A percentile compares a stretch with the other conserved stretches of the same genome.
phyloP scores from a whole-genome alignment of 2,113 vertebrate genomes.

The Turnix velox region DNA sequence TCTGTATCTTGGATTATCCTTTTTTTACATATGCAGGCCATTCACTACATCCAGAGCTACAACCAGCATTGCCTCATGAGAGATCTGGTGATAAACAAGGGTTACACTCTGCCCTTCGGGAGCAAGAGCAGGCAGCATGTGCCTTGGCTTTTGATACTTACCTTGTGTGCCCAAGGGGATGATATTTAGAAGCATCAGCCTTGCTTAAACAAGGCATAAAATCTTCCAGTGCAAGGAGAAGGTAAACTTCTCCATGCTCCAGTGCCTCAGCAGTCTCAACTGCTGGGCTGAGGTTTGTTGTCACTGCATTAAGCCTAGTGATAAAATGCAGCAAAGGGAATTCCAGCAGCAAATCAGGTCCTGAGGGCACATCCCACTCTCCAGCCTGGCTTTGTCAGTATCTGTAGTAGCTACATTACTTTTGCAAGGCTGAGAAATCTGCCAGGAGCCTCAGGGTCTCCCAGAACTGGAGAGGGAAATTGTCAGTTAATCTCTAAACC shows the following conservation, averaged over 20 bases:
- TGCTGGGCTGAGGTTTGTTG: background rate
- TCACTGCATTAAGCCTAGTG: background rate
- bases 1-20: background rate
- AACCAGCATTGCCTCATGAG: background rate
- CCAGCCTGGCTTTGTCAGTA: background rate
- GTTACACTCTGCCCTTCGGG: background rate
- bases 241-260: background rate
- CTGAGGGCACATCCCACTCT: background rate
- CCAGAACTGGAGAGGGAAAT: background rate
- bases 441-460: background rate
- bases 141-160: background rate
- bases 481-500: background rate
- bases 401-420: background rate
- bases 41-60: background rate
- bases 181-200: background rate
- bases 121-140: background rate
- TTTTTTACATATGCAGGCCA: background rate
- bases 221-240: background rate
- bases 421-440: background rate
- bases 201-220: background rate
- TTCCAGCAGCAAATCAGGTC: background rate
- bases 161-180: background rate
- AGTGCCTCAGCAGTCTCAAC: background rate
- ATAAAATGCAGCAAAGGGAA: background rate
- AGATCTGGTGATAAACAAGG: background rate